phyloP scores from a whole-genome alignment of 1,140 invertebrate genomes.

The Wiebesia pumilae region DNA sequence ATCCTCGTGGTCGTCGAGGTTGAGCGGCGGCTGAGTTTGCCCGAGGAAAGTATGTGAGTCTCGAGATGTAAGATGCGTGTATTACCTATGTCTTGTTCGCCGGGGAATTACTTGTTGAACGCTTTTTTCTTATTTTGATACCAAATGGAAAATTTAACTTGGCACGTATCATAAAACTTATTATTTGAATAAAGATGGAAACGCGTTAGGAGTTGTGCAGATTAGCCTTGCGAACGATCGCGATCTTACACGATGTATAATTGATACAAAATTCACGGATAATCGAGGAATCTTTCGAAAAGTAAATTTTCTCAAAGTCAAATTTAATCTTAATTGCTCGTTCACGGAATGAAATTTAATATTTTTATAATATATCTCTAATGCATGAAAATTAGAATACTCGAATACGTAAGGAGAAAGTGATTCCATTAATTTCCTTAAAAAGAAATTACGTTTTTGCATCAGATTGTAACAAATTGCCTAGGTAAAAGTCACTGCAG shows the following conservation, averaged over 20 bases:
- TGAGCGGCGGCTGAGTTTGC: conserved; percentile 52
- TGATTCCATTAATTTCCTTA: neutral
- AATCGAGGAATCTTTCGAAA: too few species aligned
- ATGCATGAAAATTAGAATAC: neutral
- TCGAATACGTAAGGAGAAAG: neutral
- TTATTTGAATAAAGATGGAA: too few species aligned
- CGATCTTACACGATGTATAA: too few species aligned
- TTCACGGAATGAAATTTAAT: too few species aligned
- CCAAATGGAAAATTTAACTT: neutral
- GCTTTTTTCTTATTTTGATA: neutral
- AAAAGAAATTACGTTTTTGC: neutral
- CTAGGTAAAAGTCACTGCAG: neutral
- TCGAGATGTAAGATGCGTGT: conserved; percentile 14
- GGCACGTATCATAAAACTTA: too few species aligned
- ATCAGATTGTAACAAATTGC: neutral
- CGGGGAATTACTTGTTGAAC: neutral
- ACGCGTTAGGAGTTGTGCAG: too few species aligned
- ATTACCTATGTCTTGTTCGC: conserved; percentile 27
- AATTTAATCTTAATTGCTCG: too few species aligned
- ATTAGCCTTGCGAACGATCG: too few species aligned
- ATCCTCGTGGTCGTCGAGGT: conserved; percentile 52
- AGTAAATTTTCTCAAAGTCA: too few species aligned
- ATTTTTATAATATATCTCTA: too few species aligned
- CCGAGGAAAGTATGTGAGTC: conserved; percentile 24
- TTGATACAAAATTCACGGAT: too few species aligned